phyloP scores from a whole-genome alignment of 2,113 vertebrate genomes.

The Nematolebias whitei region DNA sequence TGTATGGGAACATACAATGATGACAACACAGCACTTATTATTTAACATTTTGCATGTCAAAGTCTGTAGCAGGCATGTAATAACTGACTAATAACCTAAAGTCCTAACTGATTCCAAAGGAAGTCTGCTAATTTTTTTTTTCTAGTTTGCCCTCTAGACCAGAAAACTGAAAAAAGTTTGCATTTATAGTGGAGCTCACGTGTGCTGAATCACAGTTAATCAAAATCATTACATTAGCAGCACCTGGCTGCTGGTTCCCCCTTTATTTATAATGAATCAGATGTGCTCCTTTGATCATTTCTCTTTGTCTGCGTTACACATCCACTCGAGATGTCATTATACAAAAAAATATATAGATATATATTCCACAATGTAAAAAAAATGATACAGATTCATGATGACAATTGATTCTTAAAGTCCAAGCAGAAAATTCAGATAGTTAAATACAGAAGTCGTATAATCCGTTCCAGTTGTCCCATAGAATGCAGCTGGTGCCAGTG shows the following conservation, averaged over 20 bases:
- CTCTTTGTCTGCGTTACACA: background rate
- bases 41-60: no score
- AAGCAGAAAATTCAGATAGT: background rate
- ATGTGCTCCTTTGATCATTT: background rate
- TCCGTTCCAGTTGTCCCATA: constrained; percentile 18
- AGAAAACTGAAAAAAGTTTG: background rate
- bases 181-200: background rate
- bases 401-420: background rate
- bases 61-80: no score
- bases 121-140: no score
- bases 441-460: constrained; percentile 14
- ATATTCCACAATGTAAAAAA: background rate
- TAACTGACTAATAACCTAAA: no score
- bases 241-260: constrained; percentile 1
- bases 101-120: no score
- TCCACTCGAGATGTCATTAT: background rate
- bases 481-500: constrained; percentile 36
- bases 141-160: background rate
- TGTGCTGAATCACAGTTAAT: background rate
- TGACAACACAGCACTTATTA: no score
- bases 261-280: background rate
- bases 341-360: background rate
- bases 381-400: background rate
- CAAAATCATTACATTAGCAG: constrained; percentile 6
- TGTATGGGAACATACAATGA: no score